Evolutionary conservation across 2,888 invertebrate genomes (phyloP).

Genomic region (Aricia artaxerxes): DNA sequence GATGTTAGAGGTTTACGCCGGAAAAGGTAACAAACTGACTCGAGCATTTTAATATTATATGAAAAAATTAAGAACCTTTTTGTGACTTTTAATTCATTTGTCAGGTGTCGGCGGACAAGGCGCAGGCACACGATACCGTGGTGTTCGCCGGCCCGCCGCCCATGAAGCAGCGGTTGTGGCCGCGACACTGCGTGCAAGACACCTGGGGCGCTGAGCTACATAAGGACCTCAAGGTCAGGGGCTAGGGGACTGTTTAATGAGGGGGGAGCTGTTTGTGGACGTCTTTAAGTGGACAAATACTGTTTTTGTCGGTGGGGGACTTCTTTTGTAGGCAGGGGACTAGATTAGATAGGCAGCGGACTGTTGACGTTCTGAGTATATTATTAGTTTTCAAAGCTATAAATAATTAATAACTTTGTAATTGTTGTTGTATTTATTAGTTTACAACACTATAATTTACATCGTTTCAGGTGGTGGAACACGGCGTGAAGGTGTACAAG

Average conservation of each 20-base stretch:
- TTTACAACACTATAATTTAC: too few relatives aligned
- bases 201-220: conserved; percentile 97
- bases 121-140: conserved; percentile 94
- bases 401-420: too few relatives aligned
- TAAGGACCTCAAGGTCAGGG: conserved; percentile 88
- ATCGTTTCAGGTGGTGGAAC: conserved; percentile 82
- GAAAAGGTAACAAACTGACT: too few relatives aligned
- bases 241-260: neutral
- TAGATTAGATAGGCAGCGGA: too few relatives aligned
- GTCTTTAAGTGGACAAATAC: neutral
- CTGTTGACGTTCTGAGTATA: too few relatives aligned
- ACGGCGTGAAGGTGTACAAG: conserved; percentile 91
- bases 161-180: conserved; percentile 96
- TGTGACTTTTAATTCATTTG: neutral
- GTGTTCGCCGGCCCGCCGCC: conserved; percentile 92
- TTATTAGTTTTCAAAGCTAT: too few relatives aligned
- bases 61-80: neutral
- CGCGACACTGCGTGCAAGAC: conserved; percentile 96
- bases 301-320: neutral
- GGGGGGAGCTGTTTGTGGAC: neutral
- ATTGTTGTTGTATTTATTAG: too few relatives aligned
- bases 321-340: neutral
- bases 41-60: too few relatives aligned
- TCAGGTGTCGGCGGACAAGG: conserved; percentile 86
- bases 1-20: too few relatives aligned